Evolutionary conservation across 2,797 vertebrate species (phyloP).

Genomic region (Mormyrops boulengeri): DNA sequence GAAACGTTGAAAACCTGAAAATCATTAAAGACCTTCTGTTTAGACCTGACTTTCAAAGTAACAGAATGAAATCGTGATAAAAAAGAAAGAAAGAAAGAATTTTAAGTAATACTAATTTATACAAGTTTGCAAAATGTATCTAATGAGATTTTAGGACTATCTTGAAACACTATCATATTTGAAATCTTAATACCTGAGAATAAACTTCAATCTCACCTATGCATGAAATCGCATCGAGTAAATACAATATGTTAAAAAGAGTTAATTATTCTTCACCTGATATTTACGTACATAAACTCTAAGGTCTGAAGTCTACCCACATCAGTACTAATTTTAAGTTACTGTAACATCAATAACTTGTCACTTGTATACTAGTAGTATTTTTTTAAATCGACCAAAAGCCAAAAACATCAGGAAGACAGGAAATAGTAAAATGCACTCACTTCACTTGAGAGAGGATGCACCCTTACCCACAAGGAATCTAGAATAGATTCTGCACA

Average conservation of each 20-base stretch:
- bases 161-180: background rate
- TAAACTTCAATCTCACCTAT: background rate
- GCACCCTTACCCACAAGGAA: background rate
- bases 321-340: background rate
- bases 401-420: background rate
- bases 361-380: background rate
- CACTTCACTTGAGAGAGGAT: background rate
- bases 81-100: background rate
- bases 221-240: background rate
- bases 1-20: background rate
- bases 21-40: background rate
- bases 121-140: background rate
- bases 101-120: background rate
- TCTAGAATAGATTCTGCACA: background rate
- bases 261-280: background rate
- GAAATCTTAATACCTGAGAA: slow-evolving; percentile 6
- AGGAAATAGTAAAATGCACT: background rate
- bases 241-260: background rate
- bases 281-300: background rate
- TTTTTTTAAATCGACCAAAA: background rate
- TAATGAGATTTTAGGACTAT: background rate
- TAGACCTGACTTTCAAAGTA: background rate
- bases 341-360: background rate
- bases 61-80: background rate
- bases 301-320: background rate